Conservation (phyloP, 2,888 invertebrate genomes). For the Diaperis boleti region DNA sequence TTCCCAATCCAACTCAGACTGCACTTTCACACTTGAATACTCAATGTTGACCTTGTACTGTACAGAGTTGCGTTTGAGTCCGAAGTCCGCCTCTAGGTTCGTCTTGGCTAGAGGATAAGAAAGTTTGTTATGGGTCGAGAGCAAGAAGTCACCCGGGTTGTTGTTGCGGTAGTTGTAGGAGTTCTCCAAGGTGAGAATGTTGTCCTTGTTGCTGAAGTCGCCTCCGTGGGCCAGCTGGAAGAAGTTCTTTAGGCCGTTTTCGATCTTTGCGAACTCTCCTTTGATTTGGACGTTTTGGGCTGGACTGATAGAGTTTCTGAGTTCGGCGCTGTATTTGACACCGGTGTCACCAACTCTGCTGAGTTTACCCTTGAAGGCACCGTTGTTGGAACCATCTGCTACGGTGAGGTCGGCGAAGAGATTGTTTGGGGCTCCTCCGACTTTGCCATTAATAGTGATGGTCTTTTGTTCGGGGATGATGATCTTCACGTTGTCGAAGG, state of each 20-base stretch:
- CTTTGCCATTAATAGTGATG: constrained; percentile 69
- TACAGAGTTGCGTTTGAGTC: constrained; percentile 70
- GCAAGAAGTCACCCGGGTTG: constrained; percentile 63
- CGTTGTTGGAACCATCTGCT: constrained; percentile 66
- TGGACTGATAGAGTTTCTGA: constrained; percentile 74
- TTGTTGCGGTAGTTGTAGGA: constrained; percentile 46
- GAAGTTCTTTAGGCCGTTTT: constrained; percentile 48
- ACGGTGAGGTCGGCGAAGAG: constrained; percentile 69
- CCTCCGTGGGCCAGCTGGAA: constrained; percentile 71
- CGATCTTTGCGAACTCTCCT: constrained; percentile 65
- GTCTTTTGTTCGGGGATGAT: constrained; percentile 65
- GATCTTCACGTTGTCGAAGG: constrained; percentile 71
- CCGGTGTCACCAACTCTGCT: constrained; percentile 64
- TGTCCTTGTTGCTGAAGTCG: constrained; percentile 71
- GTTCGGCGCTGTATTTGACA: constrained; percentile 67
- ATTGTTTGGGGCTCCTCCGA: constrained; percentile 62
- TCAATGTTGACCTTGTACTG: constrained; percentile 71
- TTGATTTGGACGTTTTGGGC: constrained; percentile 72
- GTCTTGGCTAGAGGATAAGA: constrained; percentile 68
- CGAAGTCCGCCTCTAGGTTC: constrained; percentile 70
- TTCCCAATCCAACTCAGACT: constrained; percentile 62
- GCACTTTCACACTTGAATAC: constrained; percentile 72
- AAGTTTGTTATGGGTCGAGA: constrained; percentile 70
- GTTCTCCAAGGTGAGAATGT: constrained; percentile 68
- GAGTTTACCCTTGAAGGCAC: constrained; percentile 63